Evolutionary conservation across 2,888 invertebrate genomes (phyloP), one percentile per base, ranked within the genome.

Genomic region (Pterostichus niger): DNA sequence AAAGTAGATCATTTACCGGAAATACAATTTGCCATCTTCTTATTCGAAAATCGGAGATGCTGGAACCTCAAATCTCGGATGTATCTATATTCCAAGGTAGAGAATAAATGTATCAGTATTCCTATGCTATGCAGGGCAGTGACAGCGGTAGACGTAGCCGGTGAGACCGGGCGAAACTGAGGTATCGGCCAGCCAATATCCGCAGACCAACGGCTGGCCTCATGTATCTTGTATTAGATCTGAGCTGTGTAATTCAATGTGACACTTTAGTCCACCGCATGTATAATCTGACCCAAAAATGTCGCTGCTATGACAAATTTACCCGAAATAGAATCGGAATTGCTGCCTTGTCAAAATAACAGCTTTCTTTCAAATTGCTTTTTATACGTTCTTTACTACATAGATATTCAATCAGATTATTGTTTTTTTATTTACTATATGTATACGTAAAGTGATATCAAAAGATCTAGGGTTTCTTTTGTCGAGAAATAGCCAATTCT

Each of bases 221-320:
- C 75, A 75, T 75, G 75, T 75, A 31, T 75, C 75, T 75, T 75
- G 75, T 75, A 75, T 75, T 75, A 75, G 75, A 54, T 75, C 75
- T 75, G 61, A 15, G 61, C 52, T 10, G 75, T 52, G 75, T 75
- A 75, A 75, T 75, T 75, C 75, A 52, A 75, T 54, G 75, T 75
- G 75, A 52, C 75, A 75, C 52, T 54, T 75, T 54, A 75, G 75
- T 6, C 54, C 33, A 33, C 75, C 52, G 75, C 75, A 75, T 75
- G 54, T 75, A 75, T 75, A 75, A 75, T 75, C 52, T 52, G 54
- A 75, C 75, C 52, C 49, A 54, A 75, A 73, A 75, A 75, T 54
- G 75, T 75, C 75, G 17, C 54, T 17, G 52, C 49, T 52, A 54
- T 75, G 75, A 75, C 75, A 75, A 54, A 75, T 75, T 75, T 52